Percentiles rank a stretch among this genome's conserved stretches.
phyloP scores from a whole-genome alignment of 1,140 invertebrate genomes.

The Cataglyphis hispanica region DNA sequence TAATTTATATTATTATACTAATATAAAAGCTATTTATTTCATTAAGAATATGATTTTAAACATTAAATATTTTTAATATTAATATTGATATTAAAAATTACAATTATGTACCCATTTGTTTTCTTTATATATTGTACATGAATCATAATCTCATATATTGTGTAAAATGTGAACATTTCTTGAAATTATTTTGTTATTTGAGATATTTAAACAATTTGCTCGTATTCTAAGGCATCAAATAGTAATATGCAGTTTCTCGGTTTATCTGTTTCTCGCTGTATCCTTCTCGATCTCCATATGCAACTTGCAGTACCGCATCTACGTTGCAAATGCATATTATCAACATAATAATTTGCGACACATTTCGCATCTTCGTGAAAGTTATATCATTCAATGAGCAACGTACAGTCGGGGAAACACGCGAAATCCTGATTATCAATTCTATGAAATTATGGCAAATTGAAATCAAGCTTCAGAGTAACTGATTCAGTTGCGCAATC shows the following conservation, averaged over 20 bases:
- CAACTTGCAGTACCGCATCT: conserved; percentile 34
- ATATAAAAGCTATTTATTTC: neutral
- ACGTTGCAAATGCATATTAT: conserved; percentile 67
- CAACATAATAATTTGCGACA: conserved; percentile 71
- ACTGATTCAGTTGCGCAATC: conserved; percentile 46
- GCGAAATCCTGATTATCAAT: conserved; percentile 68
- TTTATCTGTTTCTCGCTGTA: neutral
- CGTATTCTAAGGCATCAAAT: neutral
- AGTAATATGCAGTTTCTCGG: conserved; percentile 26
- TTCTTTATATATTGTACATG: neutral
- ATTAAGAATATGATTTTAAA: neutral
- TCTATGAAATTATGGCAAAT: conserved; percentile 67
- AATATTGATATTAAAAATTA: neutral
- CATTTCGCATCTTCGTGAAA: conserved; percentile 58
- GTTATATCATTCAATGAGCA: conserved; percentile 46
- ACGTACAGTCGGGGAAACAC: conserved; percentile 51
- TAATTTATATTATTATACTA: too few species aligned
- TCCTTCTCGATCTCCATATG: conserved; percentile 28
- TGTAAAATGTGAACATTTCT: neutral
- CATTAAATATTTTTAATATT: neutral
- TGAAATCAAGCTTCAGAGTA: conserved; percentile 68
- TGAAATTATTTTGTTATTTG: neutral
- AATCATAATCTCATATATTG: neutral
- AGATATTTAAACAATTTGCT: neutral
- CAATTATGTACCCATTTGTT: neutral